Conservation (phyloP, 2,888 invertebrate genomes). For the Ophonus ardosiacus region DNA sequence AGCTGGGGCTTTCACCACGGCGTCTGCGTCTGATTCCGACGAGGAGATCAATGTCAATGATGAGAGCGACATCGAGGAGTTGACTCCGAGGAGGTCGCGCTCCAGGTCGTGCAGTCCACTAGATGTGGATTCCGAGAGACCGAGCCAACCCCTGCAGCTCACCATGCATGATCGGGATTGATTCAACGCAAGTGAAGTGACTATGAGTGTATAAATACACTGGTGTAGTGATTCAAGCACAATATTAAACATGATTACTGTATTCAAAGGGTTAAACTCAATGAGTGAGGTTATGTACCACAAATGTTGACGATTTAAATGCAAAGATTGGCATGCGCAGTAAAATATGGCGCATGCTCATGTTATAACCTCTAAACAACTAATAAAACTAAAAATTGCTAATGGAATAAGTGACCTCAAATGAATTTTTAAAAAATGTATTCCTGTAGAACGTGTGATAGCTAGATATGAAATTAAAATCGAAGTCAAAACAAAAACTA, state of each 20-base stretch:
- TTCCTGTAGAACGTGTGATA: no score
- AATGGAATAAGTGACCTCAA: no score
- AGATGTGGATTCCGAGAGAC: slow-evolving; percentile 65
- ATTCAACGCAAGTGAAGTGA: slow-evolving; percentile 40
- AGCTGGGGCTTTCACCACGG: slow-evolving; percentile 77
- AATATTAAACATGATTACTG: neutral
- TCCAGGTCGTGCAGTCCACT: slow-evolving; percentile 76
- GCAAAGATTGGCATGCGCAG: no score
- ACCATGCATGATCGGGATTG: slow-evolving; percentile 84
- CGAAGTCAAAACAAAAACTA: no score
- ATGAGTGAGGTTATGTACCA: no score
- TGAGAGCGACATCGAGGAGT: slow-evolving; percentile 82
- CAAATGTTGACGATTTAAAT: no score
- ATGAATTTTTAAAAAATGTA: no score
- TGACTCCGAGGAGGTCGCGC: slow-evolving; percentile 75
- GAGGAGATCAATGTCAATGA: slow-evolving; percentile 93
- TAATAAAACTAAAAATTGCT: no score
- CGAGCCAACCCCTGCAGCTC: slow-evolving; percentile 81
- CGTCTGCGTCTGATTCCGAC: slow-evolving; percentile 80
- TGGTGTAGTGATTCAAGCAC: slow-evolving; percentile 46
- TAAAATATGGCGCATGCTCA: no score
- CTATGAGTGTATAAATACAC: neutral
- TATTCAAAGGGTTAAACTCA: no score
- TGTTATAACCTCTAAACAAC: no score
- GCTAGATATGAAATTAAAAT: no score